Conservation (phyloP, 2,113 vertebrate genomes). For the Aspiorhynchus laticeps region DNA sequence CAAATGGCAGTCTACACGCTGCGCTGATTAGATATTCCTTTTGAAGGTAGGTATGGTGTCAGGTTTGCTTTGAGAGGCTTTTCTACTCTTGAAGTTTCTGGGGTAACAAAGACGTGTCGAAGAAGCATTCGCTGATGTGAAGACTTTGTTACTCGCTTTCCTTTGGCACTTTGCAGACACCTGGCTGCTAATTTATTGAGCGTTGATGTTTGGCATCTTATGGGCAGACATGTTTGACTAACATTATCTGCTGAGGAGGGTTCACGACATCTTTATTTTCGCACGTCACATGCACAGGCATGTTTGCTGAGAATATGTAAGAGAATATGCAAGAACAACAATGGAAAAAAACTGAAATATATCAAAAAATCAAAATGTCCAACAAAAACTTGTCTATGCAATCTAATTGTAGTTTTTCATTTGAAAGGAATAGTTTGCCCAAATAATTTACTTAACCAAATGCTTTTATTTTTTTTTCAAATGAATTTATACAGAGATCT, state of each 20-base stretch:
- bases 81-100: constrained; percentile 28
- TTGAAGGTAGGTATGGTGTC: constrained; percentile 35
- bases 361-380: background rate
- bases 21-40: constrained; percentile 39
- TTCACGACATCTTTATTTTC: constrained; percentile 26
- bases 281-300: background rate
- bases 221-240: constrained; percentile 15
- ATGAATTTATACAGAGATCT: background rate
- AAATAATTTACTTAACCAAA: background rate
- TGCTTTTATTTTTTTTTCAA: background rate
- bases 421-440: background rate
- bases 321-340: background rate
- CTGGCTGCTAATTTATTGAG: constrained; percentile 31
- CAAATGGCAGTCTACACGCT: constrained; percentile 25
- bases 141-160: constrained; percentile 5
- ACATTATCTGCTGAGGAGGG: background rate
- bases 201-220: constrained; percentile 19
- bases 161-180: constrained; percentile 20
- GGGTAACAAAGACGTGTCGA: constrained; percentile 30
- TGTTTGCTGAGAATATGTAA: background rate
- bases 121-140: constrained; percentile 6
- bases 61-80: constrained; percentile 17
- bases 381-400: background rate
- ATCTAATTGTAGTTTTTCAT: background rate
- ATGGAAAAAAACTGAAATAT: background rate